Evolutionary conservation across 1,140 invertebrate species (phyloP).

Genomic region (Heliconius eleuchia): DNA sequence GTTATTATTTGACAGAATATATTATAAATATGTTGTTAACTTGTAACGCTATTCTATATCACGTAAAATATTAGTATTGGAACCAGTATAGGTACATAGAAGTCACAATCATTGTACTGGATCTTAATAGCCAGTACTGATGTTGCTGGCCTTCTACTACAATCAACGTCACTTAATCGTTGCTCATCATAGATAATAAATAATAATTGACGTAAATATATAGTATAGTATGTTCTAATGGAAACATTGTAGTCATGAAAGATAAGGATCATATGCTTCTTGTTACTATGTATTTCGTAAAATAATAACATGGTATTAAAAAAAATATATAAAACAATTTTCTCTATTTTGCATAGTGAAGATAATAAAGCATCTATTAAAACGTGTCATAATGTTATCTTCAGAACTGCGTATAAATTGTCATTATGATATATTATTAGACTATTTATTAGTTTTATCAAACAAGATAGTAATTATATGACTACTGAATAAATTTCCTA

Average conservation of each 20-base stretch:
- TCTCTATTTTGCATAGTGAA: neutral
- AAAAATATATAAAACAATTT: neutral
- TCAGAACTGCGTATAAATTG: neutral
- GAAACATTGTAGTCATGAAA: constrained; percentile 18
- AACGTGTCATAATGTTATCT: constrained; percentile 7
- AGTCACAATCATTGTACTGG: constrained; percentile 10
- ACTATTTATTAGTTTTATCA: neutral
- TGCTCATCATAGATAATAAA: constrained; percentile 43
- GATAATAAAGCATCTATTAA: neutral
- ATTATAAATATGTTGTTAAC: neutral
- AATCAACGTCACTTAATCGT: constrained; percentile 51
- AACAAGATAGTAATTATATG: neutral
- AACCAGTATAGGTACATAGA: constrained; percentile 1
- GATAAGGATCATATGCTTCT: constrained; percentile 13
- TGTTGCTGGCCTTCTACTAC: constrained; percentile 43
- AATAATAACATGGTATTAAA: neutral
- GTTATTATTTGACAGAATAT: neutral
- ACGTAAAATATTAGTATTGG: neutral
- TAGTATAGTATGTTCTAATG: constrained; percentile 27
- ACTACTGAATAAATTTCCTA: neutral
- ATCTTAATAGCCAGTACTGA: constrained; percentile 8
- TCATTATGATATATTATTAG: neutral
- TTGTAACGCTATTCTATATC: neutral
- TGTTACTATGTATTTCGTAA: neutral
- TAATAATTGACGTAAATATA: constrained; percentile 42